These are phyloP conservation scores for Bubo scandiacus DNA, from an alignment of 2,113 vertebrate species.

Conservation along the genomic window DNA sequence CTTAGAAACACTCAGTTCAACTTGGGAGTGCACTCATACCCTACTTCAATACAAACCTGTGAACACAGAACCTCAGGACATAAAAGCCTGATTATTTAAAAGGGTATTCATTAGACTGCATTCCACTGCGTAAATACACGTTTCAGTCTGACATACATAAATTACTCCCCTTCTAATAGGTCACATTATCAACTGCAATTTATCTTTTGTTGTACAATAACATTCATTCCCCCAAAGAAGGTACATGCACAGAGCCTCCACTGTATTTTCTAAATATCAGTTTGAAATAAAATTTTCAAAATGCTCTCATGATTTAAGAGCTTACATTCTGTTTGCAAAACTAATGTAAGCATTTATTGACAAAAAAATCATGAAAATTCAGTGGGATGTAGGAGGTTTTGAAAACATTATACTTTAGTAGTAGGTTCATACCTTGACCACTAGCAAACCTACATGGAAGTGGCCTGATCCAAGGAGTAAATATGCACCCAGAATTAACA, in stretches of 20 bases:
- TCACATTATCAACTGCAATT: background rate
- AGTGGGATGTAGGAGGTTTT: background rate
- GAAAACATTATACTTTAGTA: background rate
- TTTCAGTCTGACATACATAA: background rate
- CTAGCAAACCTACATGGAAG: background rate
- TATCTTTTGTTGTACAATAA: slow-evolving; percentile 21
- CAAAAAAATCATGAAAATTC: background rate
- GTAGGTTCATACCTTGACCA: background rate
- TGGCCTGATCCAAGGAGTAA: background rate
- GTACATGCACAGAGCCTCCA: background rate
- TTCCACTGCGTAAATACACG: background rate
- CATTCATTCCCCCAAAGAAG: background rate
- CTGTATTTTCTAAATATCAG: slow-evolving; percentile 3
- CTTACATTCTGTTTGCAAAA: background rate
- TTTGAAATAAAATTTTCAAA: slow-evolving; percentile 11
- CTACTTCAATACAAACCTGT: background rate
- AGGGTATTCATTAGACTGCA: background rate
- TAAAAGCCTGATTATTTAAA: background rate
- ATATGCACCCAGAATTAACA: background rate
- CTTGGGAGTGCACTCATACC: background rate
- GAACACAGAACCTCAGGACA: background rate
- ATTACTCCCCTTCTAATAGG: background rate
- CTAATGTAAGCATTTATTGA: background rate
- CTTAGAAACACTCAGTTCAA: background rate
- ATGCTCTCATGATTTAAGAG: background rate